These are phyloP conservation scores for Tinea trinotella DNA, from an alignment of 2,888 invertebrate genomes.

Conservation along the genomic window DNA sequence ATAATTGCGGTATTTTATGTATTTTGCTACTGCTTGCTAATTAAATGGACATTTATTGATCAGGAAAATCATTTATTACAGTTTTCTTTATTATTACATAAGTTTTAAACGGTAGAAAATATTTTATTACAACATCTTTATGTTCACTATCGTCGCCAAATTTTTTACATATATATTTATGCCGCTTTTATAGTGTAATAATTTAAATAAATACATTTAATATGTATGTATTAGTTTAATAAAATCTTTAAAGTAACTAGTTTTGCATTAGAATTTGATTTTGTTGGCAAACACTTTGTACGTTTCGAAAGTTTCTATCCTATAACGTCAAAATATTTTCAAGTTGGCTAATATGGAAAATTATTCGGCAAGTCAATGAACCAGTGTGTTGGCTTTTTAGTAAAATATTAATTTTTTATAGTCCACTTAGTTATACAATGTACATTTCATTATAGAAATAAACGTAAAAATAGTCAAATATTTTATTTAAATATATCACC, in stretches of 20 bases:
- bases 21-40: slow-evolving; percentile 45
- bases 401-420: slow-evolving; percentile 34
- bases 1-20: slow-evolving; percentile 27
- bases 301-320: no score
- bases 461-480: not conserved
- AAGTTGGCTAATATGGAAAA: not conserved
- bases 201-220: not conserved
- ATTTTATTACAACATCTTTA: no score
- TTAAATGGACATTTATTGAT: no score
- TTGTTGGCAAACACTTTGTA: no score
- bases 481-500: not conserved
- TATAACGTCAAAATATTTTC: not conserved
- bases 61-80: no score
- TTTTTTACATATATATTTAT: no score
- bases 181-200: not conserved
- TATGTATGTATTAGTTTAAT: not conserved
- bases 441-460: not conserved
- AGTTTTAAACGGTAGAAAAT: no score
- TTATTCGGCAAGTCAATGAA: slow-evolving; percentile 26
- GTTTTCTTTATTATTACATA: no score
- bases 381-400: slow-evolving; percentile 50
- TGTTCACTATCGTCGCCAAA: no score
- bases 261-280: no score
- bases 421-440: slow-evolving; percentile 21
- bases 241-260: not conserved